Evolutionary conservation across 2,888 invertebrate species (phyloP).

Genomic region (Molanna angustata): DNA sequence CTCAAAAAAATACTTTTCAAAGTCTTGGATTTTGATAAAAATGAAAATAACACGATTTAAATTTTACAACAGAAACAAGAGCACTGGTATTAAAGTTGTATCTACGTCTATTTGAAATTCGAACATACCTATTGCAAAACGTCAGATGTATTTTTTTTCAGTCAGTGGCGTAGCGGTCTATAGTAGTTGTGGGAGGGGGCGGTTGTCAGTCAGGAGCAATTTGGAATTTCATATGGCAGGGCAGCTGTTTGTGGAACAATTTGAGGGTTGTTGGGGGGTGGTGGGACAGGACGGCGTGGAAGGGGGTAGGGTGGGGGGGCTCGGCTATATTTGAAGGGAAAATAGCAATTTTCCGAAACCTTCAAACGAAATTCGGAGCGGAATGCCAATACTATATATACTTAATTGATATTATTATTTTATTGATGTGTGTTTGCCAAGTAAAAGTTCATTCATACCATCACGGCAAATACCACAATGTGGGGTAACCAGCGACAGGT

Average conservation of each 20-base stretch:
- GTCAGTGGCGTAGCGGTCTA: background rate
- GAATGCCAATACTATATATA: conserved; percentile 16
- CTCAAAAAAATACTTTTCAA: too few relatives aligned
- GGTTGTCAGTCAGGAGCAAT: conserved; percentile 59
- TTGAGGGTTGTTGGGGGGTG: conserved; percentile 3
- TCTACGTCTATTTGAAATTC: background rate
- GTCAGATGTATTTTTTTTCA: conserved; percentile 5
- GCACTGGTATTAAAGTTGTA: too few relatives aligned
- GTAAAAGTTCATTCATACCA: too few relatives aligned
- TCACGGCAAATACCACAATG: too few relatives aligned
- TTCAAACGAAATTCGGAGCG: conserved; percentile 16
- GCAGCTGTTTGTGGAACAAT: conserved; percentile 15
- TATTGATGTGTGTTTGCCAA: too few relatives aligned
- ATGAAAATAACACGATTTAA: too few relatives aligned
- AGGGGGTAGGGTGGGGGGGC: conserved; percentile 11
- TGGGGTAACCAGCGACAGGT: too few relatives aligned
- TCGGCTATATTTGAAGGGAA: conserved; percentile 19
- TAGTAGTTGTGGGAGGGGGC: conserved; percentile 3
- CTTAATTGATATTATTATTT: too few relatives aligned
- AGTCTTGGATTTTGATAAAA: too few relatives aligned
- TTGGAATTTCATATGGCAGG: conserved; percentile 50
- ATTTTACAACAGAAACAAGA: too few relatives aligned
- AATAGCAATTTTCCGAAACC: conserved; percentile 29
- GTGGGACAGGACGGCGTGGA: conserved; percentile 1
- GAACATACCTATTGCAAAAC: background rate